Evolutionary conservation across 2,888 invertebrate species (phyloP), one percentile per base, ranked within the genome.

Genomic region (Polymixis lichenea): DNA sequence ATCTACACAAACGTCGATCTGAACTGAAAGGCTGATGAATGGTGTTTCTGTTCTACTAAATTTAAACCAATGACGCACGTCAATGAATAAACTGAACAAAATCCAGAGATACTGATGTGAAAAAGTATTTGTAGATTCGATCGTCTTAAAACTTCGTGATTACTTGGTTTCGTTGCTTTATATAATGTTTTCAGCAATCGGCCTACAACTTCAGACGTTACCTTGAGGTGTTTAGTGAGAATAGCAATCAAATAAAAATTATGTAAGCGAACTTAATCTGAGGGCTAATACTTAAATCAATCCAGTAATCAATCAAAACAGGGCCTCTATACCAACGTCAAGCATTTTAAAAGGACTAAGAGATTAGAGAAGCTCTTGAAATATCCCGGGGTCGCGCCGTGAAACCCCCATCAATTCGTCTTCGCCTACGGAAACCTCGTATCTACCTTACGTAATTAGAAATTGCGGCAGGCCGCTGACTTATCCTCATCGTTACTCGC

Each of bases 391-490:
- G 72, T 72, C 62, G 62, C 70, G n/a, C n/a, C 64, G 46, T 72
- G 64, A 60, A 75, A 82, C 38, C 65, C 64, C 71, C 80, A 84
- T 89, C 77, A 85, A 84, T 87, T 86, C 75, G 73, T 87, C 83
- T 80, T 88, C 86, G 72, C 83, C 58, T 74, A 74, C 82, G 86
- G 81, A 75, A 87, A 64, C 71, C 77, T 70, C 49, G 77, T 84
- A 75, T 87, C 83, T 93, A 75, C 87, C 83, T 93, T 93, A 93
- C 92, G 89, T 93, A 94, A 94, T 93, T 89, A 90, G 88, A 91
- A 90, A 92, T 93, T 91, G 92, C 88, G 92, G 92, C 91, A 94
- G 93, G 92, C 93, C 94, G 93, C 93, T 94, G 92, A 93, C 93
- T 93, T 92, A 89, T 90, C 89, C 89, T 84, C 90, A 86, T 89